These are phyloP conservation scores for Agelaius tricolor DNA, from an alignment of 2,113 vertebrate genomes.

Conservation along the genomic window DNA sequence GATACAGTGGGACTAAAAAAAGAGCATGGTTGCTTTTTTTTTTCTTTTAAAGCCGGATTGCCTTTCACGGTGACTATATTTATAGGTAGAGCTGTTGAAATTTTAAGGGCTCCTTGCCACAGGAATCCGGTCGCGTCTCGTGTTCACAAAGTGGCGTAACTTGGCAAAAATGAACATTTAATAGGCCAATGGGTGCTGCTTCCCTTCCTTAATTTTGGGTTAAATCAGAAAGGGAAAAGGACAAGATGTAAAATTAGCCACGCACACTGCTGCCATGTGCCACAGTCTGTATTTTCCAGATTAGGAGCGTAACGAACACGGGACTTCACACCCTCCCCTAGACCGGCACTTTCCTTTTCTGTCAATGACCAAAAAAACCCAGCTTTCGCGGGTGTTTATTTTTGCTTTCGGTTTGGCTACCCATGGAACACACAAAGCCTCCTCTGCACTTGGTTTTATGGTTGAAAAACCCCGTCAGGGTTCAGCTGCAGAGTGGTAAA, in stretches of 20 bases:
- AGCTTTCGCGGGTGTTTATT: background rate
- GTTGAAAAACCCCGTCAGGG: background rate
- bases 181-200: background rate
- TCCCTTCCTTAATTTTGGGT: background rate
- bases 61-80: slow-evolving; percentile 39
- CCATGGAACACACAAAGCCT: background rate
- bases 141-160: background rate
- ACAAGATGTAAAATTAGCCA: background rate
- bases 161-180: background rate
- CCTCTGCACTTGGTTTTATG: background rate
- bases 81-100: slow-evolving; percentile 66
- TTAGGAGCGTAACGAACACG: accelerated
- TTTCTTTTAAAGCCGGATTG: background rate
- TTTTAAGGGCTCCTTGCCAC: slow-evolving; percentile 58
- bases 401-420: background rate
- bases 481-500: background rate
- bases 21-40: background rate
- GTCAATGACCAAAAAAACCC: background rate
- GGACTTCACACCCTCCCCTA: background rate
- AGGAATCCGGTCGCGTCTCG: background rate
- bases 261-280: background rate
- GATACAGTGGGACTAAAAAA: slow-evolving; percentile 51
- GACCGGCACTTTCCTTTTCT: background rate
- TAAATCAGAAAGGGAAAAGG: background rate
- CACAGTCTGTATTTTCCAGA: background rate